These are phyloP conservation scores for Mus caroli DNA, from an alignment of 2,797 vertebrate genomes.

Conservation along the genomic window DNA sequence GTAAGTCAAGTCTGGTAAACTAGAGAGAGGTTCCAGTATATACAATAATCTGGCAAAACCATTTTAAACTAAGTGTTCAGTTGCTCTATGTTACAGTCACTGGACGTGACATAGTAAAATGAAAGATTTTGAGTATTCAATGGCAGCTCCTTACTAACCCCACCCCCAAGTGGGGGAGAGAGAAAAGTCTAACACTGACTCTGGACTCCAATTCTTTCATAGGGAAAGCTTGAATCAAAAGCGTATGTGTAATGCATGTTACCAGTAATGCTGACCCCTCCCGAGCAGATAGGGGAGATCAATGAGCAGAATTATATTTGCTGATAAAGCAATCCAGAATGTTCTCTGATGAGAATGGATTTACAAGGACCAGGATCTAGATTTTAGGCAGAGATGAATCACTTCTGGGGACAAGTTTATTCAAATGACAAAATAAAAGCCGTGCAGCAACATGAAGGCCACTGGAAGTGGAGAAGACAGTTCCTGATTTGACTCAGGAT, in stretches of 20 bases:
- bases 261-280: not conserved
- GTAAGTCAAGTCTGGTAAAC: not conserved
- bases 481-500: not conserved
- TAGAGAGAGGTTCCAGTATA: not conserved
- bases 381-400: not conserved
- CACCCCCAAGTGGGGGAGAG: not conserved
- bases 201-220: not conserved
- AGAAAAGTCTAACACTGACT: not conserved
- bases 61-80: not conserved
- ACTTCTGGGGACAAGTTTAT: conserved; percentile 4
- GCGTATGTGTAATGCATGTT: not conserved
- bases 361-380: not conserved
- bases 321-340: not conserved
- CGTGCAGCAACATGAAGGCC: not conserved
- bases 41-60: not conserved
- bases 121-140: not conserved
- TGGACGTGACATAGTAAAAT: conserved; percentile 25
- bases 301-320: not conserved
- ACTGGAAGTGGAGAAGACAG: not conserved
- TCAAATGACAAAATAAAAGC: conserved; percentile 23
- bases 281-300: not conserved
- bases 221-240: not conserved
- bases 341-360: not conserved
- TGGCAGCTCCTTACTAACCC: not conserved
- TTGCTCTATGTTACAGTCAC: not conserved